Base-by-base conservation (phyloP, 2,888 invertebrate species). In the Galerucella calmariensis region DNA sequence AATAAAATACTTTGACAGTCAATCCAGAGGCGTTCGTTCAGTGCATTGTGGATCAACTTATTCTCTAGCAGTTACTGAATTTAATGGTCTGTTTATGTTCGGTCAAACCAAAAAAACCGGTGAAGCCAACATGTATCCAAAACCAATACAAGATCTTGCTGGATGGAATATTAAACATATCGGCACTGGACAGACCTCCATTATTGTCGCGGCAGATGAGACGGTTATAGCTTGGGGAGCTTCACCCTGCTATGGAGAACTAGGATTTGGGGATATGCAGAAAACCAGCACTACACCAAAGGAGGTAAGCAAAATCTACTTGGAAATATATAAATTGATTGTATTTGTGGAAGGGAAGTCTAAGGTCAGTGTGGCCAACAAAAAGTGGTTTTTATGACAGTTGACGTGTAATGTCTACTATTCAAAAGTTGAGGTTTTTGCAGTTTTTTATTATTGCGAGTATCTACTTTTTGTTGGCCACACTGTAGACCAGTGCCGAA, bases 81-180 rank as follows among this genome's bases (percentile, higher is more conserved):
- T 90, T 74, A 95, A 94, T 58, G 91, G 90, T 2, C 88, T 94
- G 67, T 96, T 92, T 87, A 88, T 97, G 86, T 97, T 97, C 87
- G 98, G 98, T 0, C 96, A 96, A 85, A 95, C 95, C 0, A 97
- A 97, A 85, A 93, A 96, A 74, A 95, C 95, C 0, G 97, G 97
- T 0, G 98, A 98, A 86, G 97, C 97, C 2, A 96, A 96, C 82
- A 97, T 97, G 97, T 97, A 97, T 85, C 97, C 97, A 0, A 97
- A 97, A 85, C 96, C 96, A 0, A 94, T 97, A 3, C 96, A 96
- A 82, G 97, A 98, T 87, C 89, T 98, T n/a, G 92, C 94, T 76
- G 97, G 97, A 0, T 98, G 97, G 97, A 93, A 94, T 81, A 94
- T 98, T 35, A 92, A 95, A 74, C 92, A 93, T 80, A 91, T 97